These are phyloP conservation scores for Pseudomugil tenellus DNA, from an alignment of 2,797 vertebrate genomes.

Conservation along the genomic window DNA sequence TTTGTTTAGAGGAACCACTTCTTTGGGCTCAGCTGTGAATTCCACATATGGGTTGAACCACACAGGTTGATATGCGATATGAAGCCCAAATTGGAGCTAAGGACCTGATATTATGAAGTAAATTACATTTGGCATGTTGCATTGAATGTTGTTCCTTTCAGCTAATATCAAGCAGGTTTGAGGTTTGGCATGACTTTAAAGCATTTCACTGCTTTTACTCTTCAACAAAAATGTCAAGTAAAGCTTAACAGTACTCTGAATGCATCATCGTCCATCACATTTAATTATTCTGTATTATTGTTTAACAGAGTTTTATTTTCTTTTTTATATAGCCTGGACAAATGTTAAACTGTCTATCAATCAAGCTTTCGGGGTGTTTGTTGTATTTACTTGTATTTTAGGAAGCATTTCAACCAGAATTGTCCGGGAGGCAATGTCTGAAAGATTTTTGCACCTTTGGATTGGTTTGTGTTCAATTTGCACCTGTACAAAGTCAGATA, in stretches of 20 bases:
- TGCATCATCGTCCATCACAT: background rate
- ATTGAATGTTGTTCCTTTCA: background rate
- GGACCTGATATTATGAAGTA: constrained; percentile 6
- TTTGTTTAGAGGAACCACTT: constrained; percentile 52
- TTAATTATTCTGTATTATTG: too few species aligned
- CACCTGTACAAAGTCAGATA: too few species aligned
- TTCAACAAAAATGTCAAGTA: background rate
- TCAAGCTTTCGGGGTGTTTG: too few species aligned
- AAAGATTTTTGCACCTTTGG: too few species aligned
- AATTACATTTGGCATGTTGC: constrained; percentile 6
- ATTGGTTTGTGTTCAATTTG: too few species aligned
- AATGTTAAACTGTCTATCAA: too few species aligned
- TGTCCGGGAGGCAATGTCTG: too few species aligned
- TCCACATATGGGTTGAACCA: constrained; percentile 47
- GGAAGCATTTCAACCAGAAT: too few species aligned
- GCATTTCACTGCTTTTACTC: background rate
- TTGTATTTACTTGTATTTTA: too few species aligned
- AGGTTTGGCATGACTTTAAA: background rate
- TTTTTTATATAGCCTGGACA: too few species aligned
- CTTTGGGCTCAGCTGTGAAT: constrained; percentile 33
- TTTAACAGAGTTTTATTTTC: too few species aligned
- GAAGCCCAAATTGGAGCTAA: constrained; percentile 18
- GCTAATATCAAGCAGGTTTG: constrained; percentile 16
- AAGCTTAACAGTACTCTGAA: background rate
- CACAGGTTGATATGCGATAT: constrained; percentile 27